Conservation (phyloP, 2,113 vertebrate species). For the Calyptomena viridis region DNA sequence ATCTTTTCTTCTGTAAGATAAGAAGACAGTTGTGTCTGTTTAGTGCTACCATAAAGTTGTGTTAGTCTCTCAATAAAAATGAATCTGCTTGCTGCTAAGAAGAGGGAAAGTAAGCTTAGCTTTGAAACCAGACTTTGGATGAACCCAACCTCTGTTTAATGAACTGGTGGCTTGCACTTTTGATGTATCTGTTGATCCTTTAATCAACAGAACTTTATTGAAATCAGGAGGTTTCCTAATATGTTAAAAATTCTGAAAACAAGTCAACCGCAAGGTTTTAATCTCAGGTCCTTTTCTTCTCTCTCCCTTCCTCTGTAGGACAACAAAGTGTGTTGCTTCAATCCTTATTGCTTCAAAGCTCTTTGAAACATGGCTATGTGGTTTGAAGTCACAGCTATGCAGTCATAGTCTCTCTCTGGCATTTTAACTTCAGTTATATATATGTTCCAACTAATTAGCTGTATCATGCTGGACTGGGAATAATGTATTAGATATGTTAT, state of each 20-base stretch:
- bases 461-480: not conserved
- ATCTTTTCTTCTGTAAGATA: conserved; percentile 15
- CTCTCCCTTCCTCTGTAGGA: not conserved
- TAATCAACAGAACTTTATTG: not conserved
- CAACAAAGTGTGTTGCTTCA: not conserved
- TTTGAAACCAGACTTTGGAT: not conserved
- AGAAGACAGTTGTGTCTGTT: conserved; percentile 26
- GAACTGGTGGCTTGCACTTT: not conserved
- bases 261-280: not conserved
- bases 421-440: conserved; percentile 44
- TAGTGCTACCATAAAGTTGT: conserved; percentile 10
- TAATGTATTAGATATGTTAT: not conserved
- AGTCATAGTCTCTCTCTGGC: not conserved
- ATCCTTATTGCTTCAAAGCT: not conserved
- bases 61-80: not conserved
- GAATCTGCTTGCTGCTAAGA: not conserved
- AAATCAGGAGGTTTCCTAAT: not conserved
- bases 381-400: not conserved
- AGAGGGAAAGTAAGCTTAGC: not conserved
- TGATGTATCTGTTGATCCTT: not conserved
- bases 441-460: conserved; percentile 32
- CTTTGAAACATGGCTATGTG: not conserved
- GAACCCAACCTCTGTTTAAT: not conserved
- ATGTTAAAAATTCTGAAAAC: not conserved
- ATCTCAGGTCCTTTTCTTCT: not conserved